Base-by-base conservation (phyloP, 64 coral and sea anemone species). In the Actinia tenebrosa region DNA sequence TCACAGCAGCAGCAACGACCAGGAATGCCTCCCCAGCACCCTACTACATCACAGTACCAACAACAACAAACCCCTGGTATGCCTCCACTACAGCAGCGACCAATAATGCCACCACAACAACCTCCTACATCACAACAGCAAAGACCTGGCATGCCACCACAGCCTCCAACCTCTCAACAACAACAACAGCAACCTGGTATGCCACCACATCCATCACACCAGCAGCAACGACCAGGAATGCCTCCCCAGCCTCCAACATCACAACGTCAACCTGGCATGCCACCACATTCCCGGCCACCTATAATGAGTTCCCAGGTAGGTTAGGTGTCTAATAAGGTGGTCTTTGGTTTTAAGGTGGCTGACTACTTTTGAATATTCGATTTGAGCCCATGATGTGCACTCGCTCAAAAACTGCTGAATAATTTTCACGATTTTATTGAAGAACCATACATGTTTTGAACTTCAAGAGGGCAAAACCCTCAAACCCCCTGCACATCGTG, bases 51-150 rank as follows among this genome's bases (percentile, higher is more conserved):
- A 83, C 80, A 83, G 46, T 77, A 19, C 66, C 78, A 87, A 87
- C 43, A 71, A 87, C 71, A 77, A 25, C 86, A 87, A 22, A 43
- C 26, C 44, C 83, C 83, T 83, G 82, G 82, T 14, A 79, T 91
- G 82, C 89, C 89, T 45, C 83, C 89, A 20, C 2, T 50, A 50
- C 60, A 61, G 44, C 64, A 22, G n/a, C 84, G 22, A 37, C 64
- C 60, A 43, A 16, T 45, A 71, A 69, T 45, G 37, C 43, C 63
- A 18, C 56, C 64, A 19, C 71, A 77, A 56, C 90, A 92, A 26
- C 26, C 71, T 50, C 47, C 47, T 8, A 77, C 71, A 42, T 77
- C 71, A 3, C 71, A 77, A 44, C 77, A 79, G 13, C 77, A 79
- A 45, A 15, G 77, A 46, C 77, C 77, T 14, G 77, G 77, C 11